Conservation (phyloP, 1,140 invertebrate species). For the Lasioglossum albipes region DNA sequence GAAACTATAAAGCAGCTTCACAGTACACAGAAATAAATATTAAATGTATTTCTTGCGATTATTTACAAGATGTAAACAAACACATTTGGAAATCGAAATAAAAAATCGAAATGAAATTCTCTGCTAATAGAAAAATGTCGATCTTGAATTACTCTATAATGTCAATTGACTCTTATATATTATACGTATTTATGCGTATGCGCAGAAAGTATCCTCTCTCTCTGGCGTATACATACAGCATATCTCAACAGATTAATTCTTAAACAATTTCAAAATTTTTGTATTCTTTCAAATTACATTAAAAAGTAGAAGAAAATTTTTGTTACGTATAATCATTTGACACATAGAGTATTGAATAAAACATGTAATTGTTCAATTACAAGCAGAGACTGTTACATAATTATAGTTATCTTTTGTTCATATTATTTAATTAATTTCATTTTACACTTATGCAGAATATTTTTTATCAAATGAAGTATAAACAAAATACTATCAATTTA, state of each 20-base stretch:
- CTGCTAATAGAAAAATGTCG: background rate
- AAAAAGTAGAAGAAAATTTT: background rate
- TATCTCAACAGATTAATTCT: background rate
- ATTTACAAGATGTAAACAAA: slow-evolving; percentile 29
- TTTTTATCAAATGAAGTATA: slow-evolving; percentile 25
- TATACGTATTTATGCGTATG: background rate
- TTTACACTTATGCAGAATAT: slow-evolving; percentile 3
- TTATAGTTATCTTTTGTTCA: background rate
- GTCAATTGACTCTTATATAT: slow-evolving; percentile 1
- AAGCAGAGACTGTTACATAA: slow-evolving; percentile 23
- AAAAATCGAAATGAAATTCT: slow-evolving; percentile 1
- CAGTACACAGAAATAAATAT: slow-evolving; percentile 45
- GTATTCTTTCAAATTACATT: background rate
- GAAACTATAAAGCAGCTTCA: slow-evolving; percentile 47
- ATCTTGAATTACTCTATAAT: slow-evolving; percentile 2
- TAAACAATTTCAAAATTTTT: background rate
- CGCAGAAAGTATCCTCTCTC: too few relatives aligned
- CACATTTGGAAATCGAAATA: slow-evolving; percentile 2
- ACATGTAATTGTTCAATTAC: background rate
- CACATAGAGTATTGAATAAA: slow-evolving; percentile 14
- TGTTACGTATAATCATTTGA: slow-evolving; percentile 10
- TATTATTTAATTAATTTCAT: slow-evolving; percentile 18
- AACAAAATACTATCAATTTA: background rate
- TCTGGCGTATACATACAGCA: background rate
- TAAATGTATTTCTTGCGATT: slow-evolving; percentile 20